Evolutionary conservation across 35 echinoderm and acorn worm species (phyloP), one percentile per base, ranked within the genome.

Genomic region (Ophioderma brevispina): DNA sequence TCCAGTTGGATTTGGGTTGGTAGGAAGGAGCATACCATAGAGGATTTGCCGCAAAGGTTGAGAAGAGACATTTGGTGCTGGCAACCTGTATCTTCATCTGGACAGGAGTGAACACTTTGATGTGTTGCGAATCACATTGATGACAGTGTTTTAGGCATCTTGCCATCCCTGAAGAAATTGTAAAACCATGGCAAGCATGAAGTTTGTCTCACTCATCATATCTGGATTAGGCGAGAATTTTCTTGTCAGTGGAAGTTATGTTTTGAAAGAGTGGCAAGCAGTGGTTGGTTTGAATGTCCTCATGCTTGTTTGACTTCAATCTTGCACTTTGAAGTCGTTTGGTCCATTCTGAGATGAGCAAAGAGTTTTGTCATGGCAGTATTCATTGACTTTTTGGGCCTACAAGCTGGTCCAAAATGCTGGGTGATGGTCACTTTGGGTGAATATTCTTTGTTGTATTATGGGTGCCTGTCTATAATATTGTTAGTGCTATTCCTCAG

Each of bases 91-190:
- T 85, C 75, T 59, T 91, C 90, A 59, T 80, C 39, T 91, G 90
- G 13, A 91, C 37, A 14, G 30, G 25, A 11, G 75, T 37, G 75
- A 91, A 91, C 30, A 77, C 70, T 37, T n/a, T 84, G 77, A 1
- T 49, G 39, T 39, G 75, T n/a, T 86, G 34, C 90, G 77, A 31
- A 91, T 13, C 21, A 91, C 49, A 64, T 91, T 91, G 31, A 84
- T 78, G 1, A 55, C 38, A 52, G 8, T 39, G 77, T 19, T 30
- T 76, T 85, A 3, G 35, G 36, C 18, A 91, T 30, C 18, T 35
- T 38, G 14, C 90, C 90, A 33, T 31, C 15, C 30, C 50, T 37
- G 32, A 85, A 82, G 39, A 46, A 39, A 5, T 31, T 40, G 64
- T 76, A 82, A 36, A 77, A 80, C 90, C 90, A 91, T 17, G n/a